phyloP scores from a whole-genome alignment of 92 coral and sea anemone genomes.

The Zoanthus solanderi region DNA sequence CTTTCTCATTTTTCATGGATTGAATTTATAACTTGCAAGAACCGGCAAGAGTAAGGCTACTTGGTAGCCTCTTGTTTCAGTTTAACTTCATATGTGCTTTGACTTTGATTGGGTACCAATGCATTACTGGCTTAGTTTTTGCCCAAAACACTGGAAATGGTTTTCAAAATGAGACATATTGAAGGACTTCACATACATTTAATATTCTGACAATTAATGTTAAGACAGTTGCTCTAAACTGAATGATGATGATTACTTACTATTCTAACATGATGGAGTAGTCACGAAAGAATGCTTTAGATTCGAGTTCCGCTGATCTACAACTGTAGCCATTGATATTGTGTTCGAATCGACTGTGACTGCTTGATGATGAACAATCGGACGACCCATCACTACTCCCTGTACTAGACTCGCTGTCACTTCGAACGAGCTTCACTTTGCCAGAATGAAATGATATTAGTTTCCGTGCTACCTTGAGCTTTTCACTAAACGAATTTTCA shows the following conservation, averaged over 20 bases:
- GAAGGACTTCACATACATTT: too few species aligned
- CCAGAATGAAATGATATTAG: conserved; percentile 72
- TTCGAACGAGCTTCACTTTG: conserved; percentile 54
- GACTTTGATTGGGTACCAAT: too few species aligned
- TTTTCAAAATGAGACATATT: too few species aligned
- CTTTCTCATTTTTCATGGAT: too few species aligned
- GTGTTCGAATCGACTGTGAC: conserved; percentile 8
- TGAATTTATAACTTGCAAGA: too few species aligned
- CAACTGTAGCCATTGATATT: conserved; percentile 23
- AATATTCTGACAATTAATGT: too few species aligned
- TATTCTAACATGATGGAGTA: conserved; percentile 84
- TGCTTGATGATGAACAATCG: conserved; percentile 23
- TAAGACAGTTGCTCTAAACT: too few species aligned
- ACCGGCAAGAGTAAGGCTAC: too few species aligned
- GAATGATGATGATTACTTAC: conserved; percentile 62
- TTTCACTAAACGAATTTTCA: conserved; percentile 72
- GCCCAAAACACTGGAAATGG: background rate
- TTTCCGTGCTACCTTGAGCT: conserved; percentile 77
- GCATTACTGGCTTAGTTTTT: too few species aligned
- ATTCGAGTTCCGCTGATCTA: conserved; percentile 53
- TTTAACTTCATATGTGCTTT: too few species aligned
- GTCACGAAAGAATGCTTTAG: conserved; percentile 74
- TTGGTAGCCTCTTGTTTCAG: too few species aligned
- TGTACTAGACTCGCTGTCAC: conserved; percentile 51
- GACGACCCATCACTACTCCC: conserved; percentile 38